These are phyloP conservation scores for Pinna nobilis DNA, from an alignment of 1,140 invertebrate species.

Conservation along the genomic window DNA sequence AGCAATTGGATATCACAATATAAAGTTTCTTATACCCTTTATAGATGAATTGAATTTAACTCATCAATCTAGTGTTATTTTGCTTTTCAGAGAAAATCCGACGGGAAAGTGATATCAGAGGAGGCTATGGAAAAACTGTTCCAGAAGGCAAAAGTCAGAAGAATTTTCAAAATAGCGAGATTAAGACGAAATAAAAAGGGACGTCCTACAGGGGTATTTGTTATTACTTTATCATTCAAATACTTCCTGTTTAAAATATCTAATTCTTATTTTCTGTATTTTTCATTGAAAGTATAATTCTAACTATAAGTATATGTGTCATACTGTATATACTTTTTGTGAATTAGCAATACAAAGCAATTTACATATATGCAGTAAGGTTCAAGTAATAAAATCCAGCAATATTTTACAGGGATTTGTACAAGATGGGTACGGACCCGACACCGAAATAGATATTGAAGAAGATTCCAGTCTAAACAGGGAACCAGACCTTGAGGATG, in stretches of 20 bases:
- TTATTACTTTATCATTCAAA: too few relatives aligned
- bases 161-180: conserved; percentile 20
- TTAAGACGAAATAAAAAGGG: conserved; percentile 33
- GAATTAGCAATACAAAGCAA: too few relatives aligned
- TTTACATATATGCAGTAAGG: too few relatives aligned
- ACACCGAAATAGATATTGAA: neutral
- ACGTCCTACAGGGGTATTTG: conserved; percentile 24
- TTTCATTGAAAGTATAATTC: neutral
- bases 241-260: too few relatives aligned
- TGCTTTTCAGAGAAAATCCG: conserved; percentile 1
- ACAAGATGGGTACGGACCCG: conserved; percentile 13
- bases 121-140: conserved; percentile 8
- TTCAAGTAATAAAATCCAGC: too few relatives aligned
- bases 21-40: too few relatives aligned
- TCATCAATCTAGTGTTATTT: neutral
- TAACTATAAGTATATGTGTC: neutral
- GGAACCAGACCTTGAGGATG: conserved; percentile 1
- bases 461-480: neutral
- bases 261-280: too few relatives aligned
- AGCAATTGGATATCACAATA: too few relatives aligned
- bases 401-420: conserved; percentile 11
- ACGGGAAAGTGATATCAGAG: conserved; percentile 21
- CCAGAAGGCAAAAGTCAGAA: conserved; percentile 19
- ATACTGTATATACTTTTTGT: neutral
- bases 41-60: too few relatives aligned